Percentiles rank a stretch among this genome's conserved stretches.
phyloP scores from a whole-genome alignment of 2,113 vertebrate species.

The Rostratula benghalensis region DNA sequence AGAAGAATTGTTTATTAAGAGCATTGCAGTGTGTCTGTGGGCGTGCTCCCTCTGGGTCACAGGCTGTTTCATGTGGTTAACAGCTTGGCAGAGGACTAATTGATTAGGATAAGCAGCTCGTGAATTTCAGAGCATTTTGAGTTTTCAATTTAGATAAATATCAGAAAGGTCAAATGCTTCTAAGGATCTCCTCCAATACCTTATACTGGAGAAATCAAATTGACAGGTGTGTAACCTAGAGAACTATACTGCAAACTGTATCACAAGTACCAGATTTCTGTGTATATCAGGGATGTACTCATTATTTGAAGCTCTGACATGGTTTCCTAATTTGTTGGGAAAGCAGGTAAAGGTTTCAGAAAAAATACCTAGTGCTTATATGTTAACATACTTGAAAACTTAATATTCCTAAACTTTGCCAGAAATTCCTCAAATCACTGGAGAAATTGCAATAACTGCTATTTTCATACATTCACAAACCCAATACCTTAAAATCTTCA shows the following conservation, averaged over 20 bases:
- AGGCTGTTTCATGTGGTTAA: neutral
- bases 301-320: neutral
- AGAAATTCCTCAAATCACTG: neutral
- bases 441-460: neutral
- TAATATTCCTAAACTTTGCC: neutral
- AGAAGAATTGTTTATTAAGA: neutral
- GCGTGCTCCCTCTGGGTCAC: neutral
- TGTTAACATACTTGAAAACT: neutral
- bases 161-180: conserved; percentile 19
- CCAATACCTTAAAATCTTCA: neutral
- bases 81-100: neutral
- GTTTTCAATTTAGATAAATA: conserved; percentile 24
- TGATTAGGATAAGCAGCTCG: neutral
- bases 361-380: neutral
- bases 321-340: neutral
- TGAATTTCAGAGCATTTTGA: neutral
- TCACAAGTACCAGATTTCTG: neutral
- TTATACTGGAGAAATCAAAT: conserved; percentile 15
- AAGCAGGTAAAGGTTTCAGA: neutral
- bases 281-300: neutral
- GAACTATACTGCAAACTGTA: neutral
- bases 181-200: neutral
- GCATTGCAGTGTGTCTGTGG: neutral
- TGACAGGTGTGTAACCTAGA: neutral
- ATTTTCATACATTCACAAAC: neutral